Percentiles rank a stretch among this genome's conserved stretches.
Evolutionary conservation across 2,797 vertebrate genomes (phyloP).

Genomic region (Peromyscus nudipes): DNA sequence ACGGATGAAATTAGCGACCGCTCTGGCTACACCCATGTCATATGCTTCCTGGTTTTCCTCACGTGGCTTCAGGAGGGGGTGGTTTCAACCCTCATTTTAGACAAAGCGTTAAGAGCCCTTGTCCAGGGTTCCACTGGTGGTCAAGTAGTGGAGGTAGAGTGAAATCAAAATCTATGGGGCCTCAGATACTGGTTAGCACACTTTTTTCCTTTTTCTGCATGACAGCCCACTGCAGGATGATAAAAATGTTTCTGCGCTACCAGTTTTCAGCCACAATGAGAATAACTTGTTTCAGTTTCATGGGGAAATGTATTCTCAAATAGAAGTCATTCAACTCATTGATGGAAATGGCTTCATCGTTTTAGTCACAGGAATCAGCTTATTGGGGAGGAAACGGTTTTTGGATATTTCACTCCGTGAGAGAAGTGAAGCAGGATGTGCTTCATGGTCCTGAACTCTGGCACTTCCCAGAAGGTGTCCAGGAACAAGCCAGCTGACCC

Average conservation of each 20-base stretch:
- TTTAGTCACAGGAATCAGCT: not conserved
- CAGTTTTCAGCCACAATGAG: constrained; percentile 28
- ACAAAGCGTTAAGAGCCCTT: not conserved
- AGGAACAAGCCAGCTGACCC: not conserved
- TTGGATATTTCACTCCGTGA: not conserved
- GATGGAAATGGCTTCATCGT: not conserved
- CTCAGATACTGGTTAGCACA: not conserved
- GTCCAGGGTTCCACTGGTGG: not conserved
- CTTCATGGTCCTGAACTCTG: not conserved
- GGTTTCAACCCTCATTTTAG: not conserved
- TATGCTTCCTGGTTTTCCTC: not conserved
- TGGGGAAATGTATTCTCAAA: constrained; percentile 9
- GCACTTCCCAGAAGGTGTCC: not conserved
- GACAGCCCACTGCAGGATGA: constrained; percentile 8
- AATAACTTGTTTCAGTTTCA: constrained; percentile 37
- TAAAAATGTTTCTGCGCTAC: not conserved
- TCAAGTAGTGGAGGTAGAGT: not conserved
- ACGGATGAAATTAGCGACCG: not conserved
- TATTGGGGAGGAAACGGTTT: not conserved
- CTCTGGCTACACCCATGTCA: not conserved
- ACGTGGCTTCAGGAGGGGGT: not conserved
- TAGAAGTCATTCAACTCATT: not conserved
- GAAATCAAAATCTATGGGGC: not conserved
- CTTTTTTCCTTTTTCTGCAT: not conserved
- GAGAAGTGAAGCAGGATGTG: not conserved